A percentile compares a stretch with the other conserved stretches of the same genome.
Conservation (phyloP, 2,113 vertebrate species). For the Rhinoptilus africanus region DNA sequence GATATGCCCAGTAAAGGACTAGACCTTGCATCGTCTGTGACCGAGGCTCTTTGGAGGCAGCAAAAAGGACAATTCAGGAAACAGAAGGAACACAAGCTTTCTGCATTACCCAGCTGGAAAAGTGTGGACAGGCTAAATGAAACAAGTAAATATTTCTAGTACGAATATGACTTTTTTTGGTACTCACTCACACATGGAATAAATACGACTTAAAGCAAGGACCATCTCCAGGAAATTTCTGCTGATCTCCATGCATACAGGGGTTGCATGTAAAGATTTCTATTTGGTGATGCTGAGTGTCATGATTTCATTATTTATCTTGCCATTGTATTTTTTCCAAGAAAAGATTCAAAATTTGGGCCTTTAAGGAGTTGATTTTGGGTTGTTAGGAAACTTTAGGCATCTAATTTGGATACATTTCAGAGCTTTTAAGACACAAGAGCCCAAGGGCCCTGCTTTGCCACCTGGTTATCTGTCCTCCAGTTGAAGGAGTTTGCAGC, state of each 20-base stretch:
- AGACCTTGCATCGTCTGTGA: slow-evolving; percentile 41
- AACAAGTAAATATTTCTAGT: slow-evolving; percentile 79
- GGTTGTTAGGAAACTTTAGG: background rate
- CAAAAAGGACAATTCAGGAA: slow-evolving; percentile 69
- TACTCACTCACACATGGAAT: background rate
- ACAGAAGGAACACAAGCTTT: slow-evolving; percentile 74
- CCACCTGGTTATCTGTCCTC: background rate
- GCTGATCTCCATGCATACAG: background rate
- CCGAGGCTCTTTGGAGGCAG: slow-evolving; percentile 38
- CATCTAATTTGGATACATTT: background rate
- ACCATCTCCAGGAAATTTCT: background rate
- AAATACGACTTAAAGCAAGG: background rate
- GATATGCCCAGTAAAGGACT: slow-evolving; percentile 73
- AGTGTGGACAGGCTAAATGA: slow-evolving; percentile 86
- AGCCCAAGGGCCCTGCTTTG: background rate
- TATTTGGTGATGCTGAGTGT: background rate
- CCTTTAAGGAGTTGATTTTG: background rate
- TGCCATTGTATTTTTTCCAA: background rate
- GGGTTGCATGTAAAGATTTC: background rate
- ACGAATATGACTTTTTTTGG: background rate
- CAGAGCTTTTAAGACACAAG: background rate
- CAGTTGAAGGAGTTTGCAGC: background rate
- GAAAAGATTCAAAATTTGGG: background rate
- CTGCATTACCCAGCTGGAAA: slow-evolving; percentile 84
- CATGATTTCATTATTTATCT: background rate